Conservation (phyloP, 1,140 invertebrate genomes). For the Drosophila ambigua region DNA sequence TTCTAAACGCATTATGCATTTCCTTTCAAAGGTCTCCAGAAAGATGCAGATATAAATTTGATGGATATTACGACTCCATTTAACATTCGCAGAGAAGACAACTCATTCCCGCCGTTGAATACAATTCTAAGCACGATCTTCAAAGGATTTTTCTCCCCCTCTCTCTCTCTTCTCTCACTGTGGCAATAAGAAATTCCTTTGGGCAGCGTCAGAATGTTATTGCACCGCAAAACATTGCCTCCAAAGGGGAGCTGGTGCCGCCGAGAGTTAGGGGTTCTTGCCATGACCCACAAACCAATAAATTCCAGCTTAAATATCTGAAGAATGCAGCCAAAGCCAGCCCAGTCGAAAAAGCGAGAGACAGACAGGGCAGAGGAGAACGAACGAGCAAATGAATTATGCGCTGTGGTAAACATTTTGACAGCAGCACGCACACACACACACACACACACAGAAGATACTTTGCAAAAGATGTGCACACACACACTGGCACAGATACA, state of each 20-base stretch:
- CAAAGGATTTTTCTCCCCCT: conserved; percentile 2
- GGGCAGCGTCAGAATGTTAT: conserved; percentile 32
- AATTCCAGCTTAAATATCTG: conserved; percentile 72
- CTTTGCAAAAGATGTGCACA: conserved; percentile 58
- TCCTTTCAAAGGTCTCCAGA: too few species aligned
- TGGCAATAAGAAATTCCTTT: conserved; percentile 24
- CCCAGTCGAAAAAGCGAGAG: conserved; percentile 17
- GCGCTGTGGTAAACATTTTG: conserved; percentile 76
- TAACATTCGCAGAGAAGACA: too few species aligned
- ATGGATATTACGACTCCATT: too few species aligned
- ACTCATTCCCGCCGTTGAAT: too few species aligned
- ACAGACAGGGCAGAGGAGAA: conserved; percentile 16
- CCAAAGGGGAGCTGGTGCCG: conserved; percentile 1
- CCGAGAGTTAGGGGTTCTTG: conserved; percentile 41
- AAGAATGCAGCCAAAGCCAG: conserved; percentile 54
- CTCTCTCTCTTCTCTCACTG: background rate
- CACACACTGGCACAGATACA: conserved; percentile 34
- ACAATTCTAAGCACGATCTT: too few species aligned
- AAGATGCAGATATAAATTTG: too few species aligned
- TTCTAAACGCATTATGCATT: too few species aligned
- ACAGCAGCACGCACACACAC: conserved; percentile 56
- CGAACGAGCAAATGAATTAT: conserved; percentile 69
- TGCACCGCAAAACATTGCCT: background rate
- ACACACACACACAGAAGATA: conserved; percentile 36
- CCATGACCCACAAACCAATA: conserved; percentile 74